Evolutionary conservation across 2,888 invertebrate genomes (phyloP).

Genomic region (Clistopyga incitator): DNA sequence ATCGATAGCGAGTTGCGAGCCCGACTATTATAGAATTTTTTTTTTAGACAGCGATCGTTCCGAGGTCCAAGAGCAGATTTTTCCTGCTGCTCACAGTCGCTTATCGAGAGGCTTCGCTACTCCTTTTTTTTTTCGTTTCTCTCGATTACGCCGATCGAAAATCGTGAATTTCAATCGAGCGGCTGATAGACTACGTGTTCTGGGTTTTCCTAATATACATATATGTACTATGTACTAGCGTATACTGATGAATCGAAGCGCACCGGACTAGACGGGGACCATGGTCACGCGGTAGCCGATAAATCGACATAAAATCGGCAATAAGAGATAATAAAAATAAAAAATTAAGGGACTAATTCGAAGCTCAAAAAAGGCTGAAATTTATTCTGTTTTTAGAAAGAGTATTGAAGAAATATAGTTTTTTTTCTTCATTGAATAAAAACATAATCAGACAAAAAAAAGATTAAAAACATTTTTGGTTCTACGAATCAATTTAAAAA

Average conservation of each 20-base stretch:
- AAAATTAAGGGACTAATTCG: background rate
- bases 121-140: no score
- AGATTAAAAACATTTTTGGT: no score
- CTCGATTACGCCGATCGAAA: background rate
- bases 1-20: background rate
- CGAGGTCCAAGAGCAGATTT: constrained; percentile 4
- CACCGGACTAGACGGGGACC: constrained; percentile 46
- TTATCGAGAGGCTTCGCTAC: background rate
- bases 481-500: no score
- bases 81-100: constrained; percentile 1
- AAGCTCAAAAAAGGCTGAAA: no score
- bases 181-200: constrained; percentile 27
- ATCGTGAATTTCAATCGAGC: constrained; percentile 8
- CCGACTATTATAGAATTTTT: constrained; percentile 1
- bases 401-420: background rate
- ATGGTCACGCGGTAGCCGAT: constrained; percentile 35
- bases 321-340: background rate
- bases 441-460: no score
- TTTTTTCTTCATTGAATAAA: no score
- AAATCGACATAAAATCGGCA: background rate
- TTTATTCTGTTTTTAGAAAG: background rate
- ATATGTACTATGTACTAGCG: constrained; percentile 16
- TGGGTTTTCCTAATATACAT: constrained; percentile 35
- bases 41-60: constrained; percentile 28
- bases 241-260: constrained; percentile 32